These are phyloP conservation scores for Lutjanus argentimaculatus DNA, from an alignment of 2,797 vertebrate genomes.

Conservation along the genomic window DNA sequence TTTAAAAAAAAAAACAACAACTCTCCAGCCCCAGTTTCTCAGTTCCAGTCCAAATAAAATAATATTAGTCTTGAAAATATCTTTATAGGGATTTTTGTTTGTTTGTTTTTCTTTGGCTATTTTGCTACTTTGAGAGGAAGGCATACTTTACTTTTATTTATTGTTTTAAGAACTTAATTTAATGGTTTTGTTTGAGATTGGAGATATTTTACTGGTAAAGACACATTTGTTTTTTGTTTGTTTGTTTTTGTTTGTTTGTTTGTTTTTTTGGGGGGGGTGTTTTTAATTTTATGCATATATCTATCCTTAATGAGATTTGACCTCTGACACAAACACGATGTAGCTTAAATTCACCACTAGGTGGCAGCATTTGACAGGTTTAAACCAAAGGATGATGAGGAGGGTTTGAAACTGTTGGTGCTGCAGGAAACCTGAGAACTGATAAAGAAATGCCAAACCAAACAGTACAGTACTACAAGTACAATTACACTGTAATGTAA, in stretches of 20 bases:
- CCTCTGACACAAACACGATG: background rate
- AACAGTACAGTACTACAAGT: background rate
- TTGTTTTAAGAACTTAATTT: background rate
- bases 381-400: background rate
- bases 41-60: background rate
- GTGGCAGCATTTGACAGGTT: conserved; percentile 42
- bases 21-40: background rate
- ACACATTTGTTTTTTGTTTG: background rate
- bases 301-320: background rate
- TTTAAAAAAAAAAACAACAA: background rate
- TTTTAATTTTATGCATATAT: background rate
- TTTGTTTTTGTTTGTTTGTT: too few species aligned
- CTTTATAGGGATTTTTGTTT: background rate
- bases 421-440: background rate
- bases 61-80: background rate
- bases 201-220: background rate
- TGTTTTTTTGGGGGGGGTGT: too few species aligned
- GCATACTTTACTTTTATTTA: too few species aligned
- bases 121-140: background rate
- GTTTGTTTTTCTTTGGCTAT: background rate
- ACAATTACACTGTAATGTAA: too few species aligned
- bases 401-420: background rate
- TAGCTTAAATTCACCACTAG: conserved; percentile 35
- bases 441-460: background rate
- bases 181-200: background rate